Conservation (phyloP, 2,113 vertebrate genomes). For the Saccopteryx leptura region DNA sequence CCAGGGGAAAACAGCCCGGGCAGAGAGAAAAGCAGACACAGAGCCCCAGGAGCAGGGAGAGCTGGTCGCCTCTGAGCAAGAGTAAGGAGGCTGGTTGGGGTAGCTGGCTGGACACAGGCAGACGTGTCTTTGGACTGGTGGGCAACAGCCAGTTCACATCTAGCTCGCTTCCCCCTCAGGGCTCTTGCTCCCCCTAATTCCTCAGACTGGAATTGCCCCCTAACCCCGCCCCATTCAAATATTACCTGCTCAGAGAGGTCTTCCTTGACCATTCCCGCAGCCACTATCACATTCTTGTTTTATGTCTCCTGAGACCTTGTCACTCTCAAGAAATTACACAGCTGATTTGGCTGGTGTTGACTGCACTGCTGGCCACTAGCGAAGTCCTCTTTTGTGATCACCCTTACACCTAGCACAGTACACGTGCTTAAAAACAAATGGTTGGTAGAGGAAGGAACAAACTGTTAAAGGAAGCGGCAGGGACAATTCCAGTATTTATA, state of each 20-base stretch:
- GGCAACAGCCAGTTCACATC: rapidly evolving
- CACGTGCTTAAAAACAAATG: background rate
- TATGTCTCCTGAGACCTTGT: background rate
- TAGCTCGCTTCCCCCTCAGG: background rate
- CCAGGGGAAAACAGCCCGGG: background rate
- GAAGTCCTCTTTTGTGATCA: background rate
- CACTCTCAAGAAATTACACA: background rate
- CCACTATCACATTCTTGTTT: background rate
- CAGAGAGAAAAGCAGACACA: background rate
- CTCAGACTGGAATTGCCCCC: background rate
- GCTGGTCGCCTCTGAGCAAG: background rate
- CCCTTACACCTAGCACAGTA: background rate
- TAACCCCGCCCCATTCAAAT: rapidly evolving
- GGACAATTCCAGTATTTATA: background rate
- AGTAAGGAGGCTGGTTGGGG: background rate
- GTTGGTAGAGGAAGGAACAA: background rate
- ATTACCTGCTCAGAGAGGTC: background rate
- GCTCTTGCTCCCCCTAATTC: background rate
- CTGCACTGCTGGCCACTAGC: background rate
- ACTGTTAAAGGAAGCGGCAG: background rate
- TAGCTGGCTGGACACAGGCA: background rate
- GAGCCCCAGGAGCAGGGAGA: background rate
- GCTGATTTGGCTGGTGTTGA: background rate
- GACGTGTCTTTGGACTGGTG: rapidly evolving
- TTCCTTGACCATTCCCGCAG: background rate